Evolutionary conservation across 1,140 invertebrate species (phyloP), one percentile per base, ranked within the genome.

Genomic region (Ips typographus): DNA sequence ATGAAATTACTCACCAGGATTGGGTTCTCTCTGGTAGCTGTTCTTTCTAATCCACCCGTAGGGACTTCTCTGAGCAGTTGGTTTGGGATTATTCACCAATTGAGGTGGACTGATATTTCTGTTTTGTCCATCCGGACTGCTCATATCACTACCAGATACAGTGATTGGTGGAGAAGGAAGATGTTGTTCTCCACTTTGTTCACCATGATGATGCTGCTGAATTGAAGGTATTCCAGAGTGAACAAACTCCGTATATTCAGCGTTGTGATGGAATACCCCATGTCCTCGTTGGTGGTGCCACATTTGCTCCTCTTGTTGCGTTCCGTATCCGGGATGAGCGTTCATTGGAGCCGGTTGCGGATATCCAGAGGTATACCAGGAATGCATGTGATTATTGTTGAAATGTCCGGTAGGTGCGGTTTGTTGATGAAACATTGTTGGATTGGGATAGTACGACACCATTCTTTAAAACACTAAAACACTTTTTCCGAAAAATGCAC

Each of bases 41-140:
- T 90, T 88, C 79, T 92, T 94, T 78, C 91, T 94, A 88, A 95
- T 94, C 93, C 93, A 95, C 72, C 94, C 92, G 77, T 88, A 94
- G 0, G 92, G 93, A 60, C 90, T 91, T 8, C 90, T 83, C 8
- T 87, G 86, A 1, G 88, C 87, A 4, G 87, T 83, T 8, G 91
- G 90, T 76, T 85, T 80, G 6, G 55, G 4, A 62, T 65, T 61
- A 52, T 2, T 55, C 8, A 22, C n/a, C 51, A 7, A 42, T 44
- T 70, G 68, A 5, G 51, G 61, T 38, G 85, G 83, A 38, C 83
- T 81, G 0, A 82, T 81, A 57, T 83, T 81, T 2, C 81, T 82
- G 37, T 82, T 82, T 2, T 78, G 78, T 67, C 83, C 84, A 8
- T 86, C 84, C 0, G 89, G 88, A 76, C 87, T 90, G 42, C 87